Evolutionary conservation across 2,113 vertebrate genomes (phyloP).

Genomic region (Osmerus eperlanus): DNA sequence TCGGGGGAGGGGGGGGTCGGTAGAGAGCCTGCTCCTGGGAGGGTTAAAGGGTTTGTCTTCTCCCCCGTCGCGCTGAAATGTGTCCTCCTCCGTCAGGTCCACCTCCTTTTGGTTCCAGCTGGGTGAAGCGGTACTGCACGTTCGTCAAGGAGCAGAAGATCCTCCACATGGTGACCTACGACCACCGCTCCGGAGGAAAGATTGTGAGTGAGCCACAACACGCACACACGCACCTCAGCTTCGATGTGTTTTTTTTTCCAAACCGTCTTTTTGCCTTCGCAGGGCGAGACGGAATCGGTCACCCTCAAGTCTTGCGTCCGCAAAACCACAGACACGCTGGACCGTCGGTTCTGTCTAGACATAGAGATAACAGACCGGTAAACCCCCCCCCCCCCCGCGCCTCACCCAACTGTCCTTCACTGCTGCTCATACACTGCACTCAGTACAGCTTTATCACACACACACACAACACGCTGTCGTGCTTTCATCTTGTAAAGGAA

Average conservation of each 20-base stretch:
- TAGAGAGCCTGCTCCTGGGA: background rate
- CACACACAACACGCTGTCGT: background rate
- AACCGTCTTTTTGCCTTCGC: conserved; percentile 32
- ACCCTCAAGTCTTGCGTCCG: conserved; percentile 84
- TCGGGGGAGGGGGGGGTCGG: background rate
- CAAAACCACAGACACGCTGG: conserved; percentile 83
- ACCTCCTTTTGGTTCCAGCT: conserved; percentile 95
- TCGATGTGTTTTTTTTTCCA: background rate
- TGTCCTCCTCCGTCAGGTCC: conserved; percentile 73
- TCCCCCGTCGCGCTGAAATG: background rate
- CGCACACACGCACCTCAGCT: background rate
- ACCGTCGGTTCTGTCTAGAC: conserved; percentile 94
- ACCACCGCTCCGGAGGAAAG: conserved; percentile 93
- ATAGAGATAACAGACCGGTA: conserved; percentile 93
- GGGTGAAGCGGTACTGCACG: conserved; percentile 96
- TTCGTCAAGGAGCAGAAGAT: conserved; percentile 93
- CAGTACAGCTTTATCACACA: background rate
- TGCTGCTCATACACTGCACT: background rate
- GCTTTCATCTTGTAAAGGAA: no score
- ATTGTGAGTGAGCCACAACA: conserved; percentile 72
- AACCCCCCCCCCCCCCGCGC: conserved; percentile 10
- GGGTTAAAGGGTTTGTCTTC: background rate
- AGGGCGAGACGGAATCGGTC: conserved; percentile 90
- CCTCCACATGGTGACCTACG: conserved; percentile 91
- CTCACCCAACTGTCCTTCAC: background rate